Conservation (phyloP, 2,113 vertebrate genomes). For the Lycaon pictus region DNA sequence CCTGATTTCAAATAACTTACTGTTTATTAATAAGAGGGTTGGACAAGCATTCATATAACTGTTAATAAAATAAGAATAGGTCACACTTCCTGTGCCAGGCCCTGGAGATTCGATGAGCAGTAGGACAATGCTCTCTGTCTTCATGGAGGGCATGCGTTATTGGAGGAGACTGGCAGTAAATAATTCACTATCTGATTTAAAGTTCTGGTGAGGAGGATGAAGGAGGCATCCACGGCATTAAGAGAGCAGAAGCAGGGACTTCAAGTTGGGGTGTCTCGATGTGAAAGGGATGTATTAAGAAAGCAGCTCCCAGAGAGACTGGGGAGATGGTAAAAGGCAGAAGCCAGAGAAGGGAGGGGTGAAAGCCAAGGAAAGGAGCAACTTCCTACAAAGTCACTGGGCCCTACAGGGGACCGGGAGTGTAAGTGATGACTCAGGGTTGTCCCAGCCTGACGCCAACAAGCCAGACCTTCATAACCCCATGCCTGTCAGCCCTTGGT, state of each 20-base stretch:
- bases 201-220: not conserved
- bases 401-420: accelerated
- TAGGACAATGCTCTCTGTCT: not conserved
- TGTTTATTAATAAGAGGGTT: not conserved
- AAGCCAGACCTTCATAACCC: not conserved
- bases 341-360: not conserved
- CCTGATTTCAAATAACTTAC: not conserved
- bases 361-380: accelerated
- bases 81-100: not conserved
- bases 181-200: not conserved
- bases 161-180: not conserved
- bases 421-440: not conserved
- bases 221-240: accelerated
- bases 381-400: not conserved
- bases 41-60: not conserved
- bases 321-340: not conserved
- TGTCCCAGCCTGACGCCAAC: not conserved
- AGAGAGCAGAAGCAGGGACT: no score
- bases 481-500: accelerated
- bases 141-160: not conserved
- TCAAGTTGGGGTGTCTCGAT: accelerated
- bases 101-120: not conserved
- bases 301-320: accelerated
- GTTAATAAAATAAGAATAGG: not conserved
- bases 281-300: accelerated